Evolutionary conservation across 2,888 invertebrate species (phyloP), one percentile per base, ranked within the genome.

Genomic region (Theretra japonica): DNA sequence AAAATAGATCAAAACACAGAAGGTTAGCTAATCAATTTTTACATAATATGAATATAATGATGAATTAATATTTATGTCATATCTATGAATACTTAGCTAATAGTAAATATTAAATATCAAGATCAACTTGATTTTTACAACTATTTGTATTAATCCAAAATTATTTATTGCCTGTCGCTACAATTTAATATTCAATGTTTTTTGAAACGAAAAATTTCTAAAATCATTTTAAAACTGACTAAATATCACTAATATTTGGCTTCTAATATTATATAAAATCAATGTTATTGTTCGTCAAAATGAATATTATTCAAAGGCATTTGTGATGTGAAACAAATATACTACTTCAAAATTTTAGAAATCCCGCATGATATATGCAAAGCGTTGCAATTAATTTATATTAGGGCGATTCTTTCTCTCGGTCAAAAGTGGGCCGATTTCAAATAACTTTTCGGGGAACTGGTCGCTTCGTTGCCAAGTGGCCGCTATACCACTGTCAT

Each of bases 401-500:
- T 65, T 65, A 86, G 84, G 85, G 85, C 88, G 83, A 86, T 87
- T 87, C 87, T 88, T 87, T 86, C 80, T 78, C 75, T 77, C 82
- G 81, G 81, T 78, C 83, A 85, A 85, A 91, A 88, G 83, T 91
- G 88, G 93, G 90, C 79, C 93, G 89, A 81, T 89, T 93, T 91
- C 93, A 93, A 94, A 93, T 92, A 92, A 91, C 92, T 88, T 90
- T 94, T 94, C 94, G 85, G 79, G 85, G 94, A 93, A 93, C 80
- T 76, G 82, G 75, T 75, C 79, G 84, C 74, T 80, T 76, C 79
- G 83, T 75, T 93, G 93, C 93, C 93, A 93, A 93, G 82, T 86
- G 84, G 75, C 83, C 85, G 77, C 78, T 85, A 87, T 81, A 85
- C 84, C 90, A 92, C 85, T 92, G 93, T 89, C 92, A 93, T 90